Evolutionary conservation across 2,797 vertebrate species (phyloP).

Genomic region (Lutjanus argentimaculatus): DNA sequence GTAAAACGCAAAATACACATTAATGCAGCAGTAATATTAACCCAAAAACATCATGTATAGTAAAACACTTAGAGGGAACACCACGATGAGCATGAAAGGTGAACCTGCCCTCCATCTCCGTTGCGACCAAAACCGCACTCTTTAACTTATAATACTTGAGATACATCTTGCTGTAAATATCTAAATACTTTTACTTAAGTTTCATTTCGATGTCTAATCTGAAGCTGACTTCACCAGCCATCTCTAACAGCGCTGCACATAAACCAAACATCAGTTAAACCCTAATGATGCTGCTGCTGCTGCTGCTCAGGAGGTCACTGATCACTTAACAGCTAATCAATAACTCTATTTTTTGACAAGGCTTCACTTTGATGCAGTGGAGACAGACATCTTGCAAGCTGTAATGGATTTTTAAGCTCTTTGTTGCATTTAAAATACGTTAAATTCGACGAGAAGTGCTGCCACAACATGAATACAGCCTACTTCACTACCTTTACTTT

Average conservation of each 20-base stretch:
- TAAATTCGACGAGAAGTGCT: not conserved
- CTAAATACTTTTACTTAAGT: no score
- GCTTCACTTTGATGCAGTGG: not conserved
- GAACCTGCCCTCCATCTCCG: no score
- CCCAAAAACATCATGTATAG: no score
- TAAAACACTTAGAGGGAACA: no score
- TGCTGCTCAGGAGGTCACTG: slow-evolving; percentile 16
- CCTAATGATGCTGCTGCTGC: not conserved
- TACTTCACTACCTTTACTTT: fast-evolving
- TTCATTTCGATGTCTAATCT: no score
- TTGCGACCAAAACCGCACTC: no score
- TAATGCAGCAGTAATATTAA: no score
- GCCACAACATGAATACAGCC: fast-evolving
- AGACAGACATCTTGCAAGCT: not conserved
- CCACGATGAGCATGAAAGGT: no score
- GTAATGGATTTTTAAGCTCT: not conserved
- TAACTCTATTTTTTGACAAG: slow-evolving; percentile 46
- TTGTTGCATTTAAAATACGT: not conserved
- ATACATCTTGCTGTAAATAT: no score
- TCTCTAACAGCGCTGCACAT: not conserved
- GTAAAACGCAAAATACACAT: no score
- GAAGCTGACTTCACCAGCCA: not conserved
- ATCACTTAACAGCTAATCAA: slow-evolving; percentile 45
- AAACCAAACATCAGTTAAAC: slow-evolving; percentile 10
- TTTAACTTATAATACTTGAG: no score